Conservation (phyloP, 2,888 invertebrate genomes). For the Pandemis cinnamomeana region DNA sequence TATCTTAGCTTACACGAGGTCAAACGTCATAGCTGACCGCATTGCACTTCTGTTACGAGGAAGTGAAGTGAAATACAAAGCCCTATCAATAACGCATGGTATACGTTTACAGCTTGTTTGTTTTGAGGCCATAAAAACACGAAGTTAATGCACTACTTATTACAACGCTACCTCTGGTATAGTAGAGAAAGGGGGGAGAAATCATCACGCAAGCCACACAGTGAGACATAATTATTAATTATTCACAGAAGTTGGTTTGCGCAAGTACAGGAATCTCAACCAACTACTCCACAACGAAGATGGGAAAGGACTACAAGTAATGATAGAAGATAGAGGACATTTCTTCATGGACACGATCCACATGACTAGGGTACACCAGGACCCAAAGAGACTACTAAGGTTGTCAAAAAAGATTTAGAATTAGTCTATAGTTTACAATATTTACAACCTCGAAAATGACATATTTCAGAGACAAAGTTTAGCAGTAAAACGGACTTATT, state of each 20-base stretch:
- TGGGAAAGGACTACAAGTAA: not conserved
- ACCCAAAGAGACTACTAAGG: not conserved
- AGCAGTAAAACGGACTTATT: not conserved
- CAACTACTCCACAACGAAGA: not conserved
- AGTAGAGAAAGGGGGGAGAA: not conserved
- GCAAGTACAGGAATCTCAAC: not conserved
- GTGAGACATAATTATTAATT: not conserved
- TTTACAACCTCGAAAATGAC: not conserved
- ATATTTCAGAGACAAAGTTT: not conserved
- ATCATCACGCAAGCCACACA: not conserved
- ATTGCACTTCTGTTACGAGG: constrained; percentile 24
- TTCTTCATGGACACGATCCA: no score
- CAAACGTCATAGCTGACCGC: constrained; percentile 27
- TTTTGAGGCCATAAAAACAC: not conserved
- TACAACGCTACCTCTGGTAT: not conserved
- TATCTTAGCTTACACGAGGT: constrained; percentile 21
- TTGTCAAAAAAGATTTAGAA: not conserved
- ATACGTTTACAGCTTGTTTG: not conserved
- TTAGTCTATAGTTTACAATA: not conserved
- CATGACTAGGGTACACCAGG: not conserved
- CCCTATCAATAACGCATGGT: constrained; percentile 11
- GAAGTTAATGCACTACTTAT: constrained; percentile 1
- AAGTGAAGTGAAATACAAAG: constrained; percentile 37
- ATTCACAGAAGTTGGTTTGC: not conserved
- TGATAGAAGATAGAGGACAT: not conserved